phyloP scores from a whole-genome alignment of 2,113 vertebrate species.

The Lepisosteus oculatus region DNA sequence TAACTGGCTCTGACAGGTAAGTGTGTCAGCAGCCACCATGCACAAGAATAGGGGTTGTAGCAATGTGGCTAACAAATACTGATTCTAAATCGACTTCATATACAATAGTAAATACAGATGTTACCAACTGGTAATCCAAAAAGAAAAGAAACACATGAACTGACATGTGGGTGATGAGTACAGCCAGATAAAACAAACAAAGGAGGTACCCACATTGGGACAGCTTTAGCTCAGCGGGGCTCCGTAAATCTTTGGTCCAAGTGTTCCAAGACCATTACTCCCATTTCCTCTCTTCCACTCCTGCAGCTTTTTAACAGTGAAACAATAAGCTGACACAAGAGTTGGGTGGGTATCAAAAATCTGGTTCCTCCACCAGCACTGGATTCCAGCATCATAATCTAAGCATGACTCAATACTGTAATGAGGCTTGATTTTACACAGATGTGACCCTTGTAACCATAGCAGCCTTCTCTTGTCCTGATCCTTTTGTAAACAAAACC shows the following conservation, averaged over 20 bases:
- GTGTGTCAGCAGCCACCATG: too few relatives aligned
- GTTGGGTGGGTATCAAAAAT: conserved; percentile 12
- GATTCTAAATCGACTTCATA: too few relatives aligned
- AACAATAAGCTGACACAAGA: not conserved
- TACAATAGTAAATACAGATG: too few relatives aligned
- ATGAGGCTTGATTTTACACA: conserved; percentile 38
- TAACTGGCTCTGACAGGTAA: too few relatives aligned
- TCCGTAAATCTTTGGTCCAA: not conserved
- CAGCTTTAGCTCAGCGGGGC: not conserved
- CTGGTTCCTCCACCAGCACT: not conserved
- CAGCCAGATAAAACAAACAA: not conserved
- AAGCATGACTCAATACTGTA: conserved; percentile 40
- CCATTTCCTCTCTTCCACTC: not conserved
- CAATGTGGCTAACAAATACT: too few relatives aligned
- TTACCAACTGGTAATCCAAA: too few relatives aligned
- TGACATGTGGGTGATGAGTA: too few relatives aligned
- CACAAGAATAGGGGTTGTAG: too few relatives aligned
- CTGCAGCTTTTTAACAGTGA: not conserved
- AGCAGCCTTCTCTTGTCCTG: conserved; percentile 26
- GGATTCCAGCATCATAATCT: conserved; percentile 11
- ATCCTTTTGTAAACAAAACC: conserved; percentile 34
- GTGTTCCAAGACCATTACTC: not conserved
- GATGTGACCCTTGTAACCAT: conserved; percentile 39
- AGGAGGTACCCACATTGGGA: not conserved
- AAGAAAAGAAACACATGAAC: too few relatives aligned